These are phyloP conservation scores for Trachurus trachurus DNA, from an alignment of 2,797 vertebrate species.

Conservation along the genomic window DNA sequence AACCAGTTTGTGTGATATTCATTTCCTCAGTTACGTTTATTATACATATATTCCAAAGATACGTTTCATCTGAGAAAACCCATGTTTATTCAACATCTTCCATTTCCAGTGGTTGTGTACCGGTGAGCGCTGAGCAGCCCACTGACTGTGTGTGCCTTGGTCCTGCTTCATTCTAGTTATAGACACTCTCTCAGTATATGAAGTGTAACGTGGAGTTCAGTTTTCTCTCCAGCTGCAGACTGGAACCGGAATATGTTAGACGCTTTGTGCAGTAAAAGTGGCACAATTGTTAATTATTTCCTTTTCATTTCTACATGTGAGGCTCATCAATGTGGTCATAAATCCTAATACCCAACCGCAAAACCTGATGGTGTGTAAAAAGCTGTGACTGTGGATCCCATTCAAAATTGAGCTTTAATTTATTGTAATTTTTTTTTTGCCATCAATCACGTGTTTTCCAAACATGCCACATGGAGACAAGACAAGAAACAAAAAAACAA, in stretches of 20 bases:
- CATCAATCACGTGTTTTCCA: no score
- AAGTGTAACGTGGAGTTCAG: neutral
- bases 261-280: no score
- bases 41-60: neutral
- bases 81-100: neutral
- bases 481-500: no score
- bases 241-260: no score
- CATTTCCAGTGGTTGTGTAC: neutral
- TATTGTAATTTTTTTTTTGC: neutral
- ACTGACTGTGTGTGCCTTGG: constrained; percentile 16
- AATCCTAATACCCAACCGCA: no score
- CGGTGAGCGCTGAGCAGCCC: neutral
- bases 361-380: neutral
- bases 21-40: neutral
- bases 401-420: neutral
- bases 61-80: neutral
- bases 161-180: neutral
- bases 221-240: no score
- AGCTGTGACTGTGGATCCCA: no score
- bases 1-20: neutral
- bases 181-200: neutral
- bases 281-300: no score
- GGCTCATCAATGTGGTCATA: no score
- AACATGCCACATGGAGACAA: no score
- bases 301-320: no score